Conservation (phyloP, 2,888 invertebrate genomes). For the Cantharis rustica region DNA sequence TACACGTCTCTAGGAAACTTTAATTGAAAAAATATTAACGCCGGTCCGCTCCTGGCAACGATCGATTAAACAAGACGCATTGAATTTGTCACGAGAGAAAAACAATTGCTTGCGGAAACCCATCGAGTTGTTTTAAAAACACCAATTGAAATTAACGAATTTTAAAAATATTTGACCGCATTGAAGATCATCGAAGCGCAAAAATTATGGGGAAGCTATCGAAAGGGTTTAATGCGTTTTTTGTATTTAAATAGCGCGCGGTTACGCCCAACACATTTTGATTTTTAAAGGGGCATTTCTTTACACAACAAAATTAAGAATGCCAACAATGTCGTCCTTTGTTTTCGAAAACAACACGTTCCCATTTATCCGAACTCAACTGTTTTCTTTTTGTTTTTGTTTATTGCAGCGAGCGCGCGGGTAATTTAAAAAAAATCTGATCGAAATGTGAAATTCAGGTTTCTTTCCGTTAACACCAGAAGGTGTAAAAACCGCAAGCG, state of each 20-base stretch:
- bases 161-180: background rate
- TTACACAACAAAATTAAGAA: conserved; percentile 11
- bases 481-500: background rate
- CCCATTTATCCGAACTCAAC: conserved; percentile 1
- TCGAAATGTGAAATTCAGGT: background rate
- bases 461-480: background rate
- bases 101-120: background rate
- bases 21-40: background rate
- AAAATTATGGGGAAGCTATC: background rate
- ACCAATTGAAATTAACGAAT: background rate
- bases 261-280: background rate
- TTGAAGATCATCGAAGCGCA: background rate
- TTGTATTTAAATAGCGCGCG: background rate
- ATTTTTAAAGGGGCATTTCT: background rate
- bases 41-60: too few species aligned
- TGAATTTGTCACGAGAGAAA: background rate
- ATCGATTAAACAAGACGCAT: background rate
- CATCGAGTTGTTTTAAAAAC: conserved; percentile 1
- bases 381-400: background rate
- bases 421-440: background rate
- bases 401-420: background rate
- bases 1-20: too few species aligned
- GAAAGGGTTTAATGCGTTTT: background rate
- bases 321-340: conserved; percentile 15
- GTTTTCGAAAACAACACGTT: conserved; percentile 24